Evolutionary conservation across 2,888 invertebrate genomes (phyloP).

Genomic region (Sphaerophoria taeniata): DNA sequence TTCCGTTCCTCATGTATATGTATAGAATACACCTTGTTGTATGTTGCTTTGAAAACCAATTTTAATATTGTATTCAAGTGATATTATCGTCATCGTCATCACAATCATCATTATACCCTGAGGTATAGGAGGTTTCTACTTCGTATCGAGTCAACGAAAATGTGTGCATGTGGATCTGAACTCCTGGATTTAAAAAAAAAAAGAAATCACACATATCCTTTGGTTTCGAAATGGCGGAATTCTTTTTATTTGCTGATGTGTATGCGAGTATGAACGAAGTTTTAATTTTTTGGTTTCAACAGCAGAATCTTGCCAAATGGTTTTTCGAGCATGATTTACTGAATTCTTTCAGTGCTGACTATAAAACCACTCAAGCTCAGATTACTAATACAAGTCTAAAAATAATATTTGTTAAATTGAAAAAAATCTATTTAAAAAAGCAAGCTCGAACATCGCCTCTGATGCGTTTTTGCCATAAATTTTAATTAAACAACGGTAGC

Average conservation of each 20-base stretch:
- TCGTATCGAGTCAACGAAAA: slow-evolving; percentile 7
- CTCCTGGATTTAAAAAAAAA: slow-evolving; percentile 19
- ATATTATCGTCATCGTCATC: slow-evolving; percentile 72
- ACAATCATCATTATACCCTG: slow-evolving; percentile 59
- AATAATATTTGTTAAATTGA: slow-evolving; percentile 6
- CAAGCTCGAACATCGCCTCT: slow-evolving; percentile 4
- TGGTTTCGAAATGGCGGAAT: slow-evolving; percentile 24
- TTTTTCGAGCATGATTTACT: slow-evolving; percentile 62
- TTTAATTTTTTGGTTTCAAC: slow-evolving; percentile 1
- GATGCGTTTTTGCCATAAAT: slow-evolving; percentile 64
- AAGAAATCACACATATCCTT: slow-evolving; percentile 41
- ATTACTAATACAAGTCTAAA: neutral
- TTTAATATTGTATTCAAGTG: slow-evolving; percentile 74
- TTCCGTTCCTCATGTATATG: slow-evolving; percentile 39
- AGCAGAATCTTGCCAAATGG: too few species aligned
- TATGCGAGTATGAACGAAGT: too few species aligned
- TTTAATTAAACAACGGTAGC: slow-evolving; percentile 68
- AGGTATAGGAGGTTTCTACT: slow-evolving; percentile 34
- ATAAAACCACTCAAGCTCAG: slow-evolving; percentile 22
- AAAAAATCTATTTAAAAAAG: neutral
- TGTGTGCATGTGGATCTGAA: slow-evolving; percentile 16
- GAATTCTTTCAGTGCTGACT: slow-evolving; percentile 50
- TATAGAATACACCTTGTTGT: slow-evolving; percentile 1
- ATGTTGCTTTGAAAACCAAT: slow-evolving; percentile 74
- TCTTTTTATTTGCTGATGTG: neutral